Base-by-base conservation (phyloP, 2,113 vertebrate genomes). In the Pseudopipra pipra region DNA sequence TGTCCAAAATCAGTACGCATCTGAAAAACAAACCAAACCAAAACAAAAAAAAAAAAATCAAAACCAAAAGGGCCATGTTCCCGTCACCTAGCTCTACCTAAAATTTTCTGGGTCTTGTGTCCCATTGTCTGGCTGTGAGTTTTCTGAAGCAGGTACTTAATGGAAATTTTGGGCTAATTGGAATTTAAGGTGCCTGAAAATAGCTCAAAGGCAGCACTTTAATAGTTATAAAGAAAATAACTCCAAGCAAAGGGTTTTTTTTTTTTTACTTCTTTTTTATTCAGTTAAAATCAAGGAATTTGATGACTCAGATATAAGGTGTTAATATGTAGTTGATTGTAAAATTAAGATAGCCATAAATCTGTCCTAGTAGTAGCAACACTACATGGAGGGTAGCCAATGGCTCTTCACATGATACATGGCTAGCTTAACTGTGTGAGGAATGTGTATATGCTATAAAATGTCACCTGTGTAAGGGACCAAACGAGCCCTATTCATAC, bases 131-230 rank as follows among this genome's bases (percentile, higher is more conserved):
- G 39, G 8, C 81, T 89, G 0, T 56, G 49, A n/a, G 39, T 65
- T 93, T 94, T 85, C 66, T 72, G 61, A 89, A 91, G 44, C 77
- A 65, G 23, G 35, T 55, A 52, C n/a, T 87, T 31, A 41, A 37
- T 72, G n/a, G 62, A 93, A 85, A 70, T 91, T 85, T 67, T 85
- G 79, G 51, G 24, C 58, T 79, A 93, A 65, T 56, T 85, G 58
- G 49, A 73, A 72, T 93, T 90, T 85, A 76, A 89, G 23, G 41
- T 73, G n/a, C 66, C 47, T 87, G 66, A 90, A 97, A 93, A 82
- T 68, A 91, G 19, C 54, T 37, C 22, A 54, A 73, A 76, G 82
- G 55, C 51, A 86, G 9, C 37, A n/a, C 31, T 52, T 72, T 17
- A 56, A 19, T 13, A 51, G 15, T 37, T 33, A 30, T 3, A 41